Evolutionary conservation across 2,888 invertebrate species (phyloP), one percentile per base, ranked within the genome.

Genomic region (Dynastes tityus): DNA sequence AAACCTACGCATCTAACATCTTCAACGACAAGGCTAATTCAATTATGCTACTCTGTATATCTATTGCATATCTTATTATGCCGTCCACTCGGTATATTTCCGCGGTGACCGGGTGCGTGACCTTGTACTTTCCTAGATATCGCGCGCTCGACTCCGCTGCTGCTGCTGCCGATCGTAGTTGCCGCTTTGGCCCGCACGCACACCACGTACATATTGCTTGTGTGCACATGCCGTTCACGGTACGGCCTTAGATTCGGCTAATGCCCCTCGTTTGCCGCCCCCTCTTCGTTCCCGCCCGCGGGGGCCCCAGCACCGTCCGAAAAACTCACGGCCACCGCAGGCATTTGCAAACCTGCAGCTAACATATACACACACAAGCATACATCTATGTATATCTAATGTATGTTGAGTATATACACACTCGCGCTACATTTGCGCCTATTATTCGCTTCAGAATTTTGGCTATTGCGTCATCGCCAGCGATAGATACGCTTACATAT

Each of bases 171-270:
- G n/a, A 11, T 65, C 37, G 70, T 58, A 29, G 63, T 78, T 55
- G 76, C 76, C 58, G 76, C 67, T 58, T 65, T 75, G 58, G 67
- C 76, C 76, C 81, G 83, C 83, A 82, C 82, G 82, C 83, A 82
- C 83, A 84, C 90, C 82, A 82, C 83, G 80, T 83, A 45, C 11
- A 45, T 45, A 90, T 88, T 87, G 68, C 75, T 68, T 76, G 75
- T 78, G 85, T 89, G 89, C 91, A 91, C 91, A 85, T 89, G 90
- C 90, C 91, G 89, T 82, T 83, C 87, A 84, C 83, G 55, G 65
- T 61, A 87, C 88, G 89, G 91, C 91, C 91, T 91, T 90, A 89
- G 90, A 91, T 91, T 89, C 91, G 90, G 90, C 91, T 91, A 92
- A 92, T 92, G 92, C 91, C 90, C 90, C 89, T 90, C 89, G 88